Conservation (phyloP, 23 tunicate species). For the Halocynthia roretzi region DNA sequence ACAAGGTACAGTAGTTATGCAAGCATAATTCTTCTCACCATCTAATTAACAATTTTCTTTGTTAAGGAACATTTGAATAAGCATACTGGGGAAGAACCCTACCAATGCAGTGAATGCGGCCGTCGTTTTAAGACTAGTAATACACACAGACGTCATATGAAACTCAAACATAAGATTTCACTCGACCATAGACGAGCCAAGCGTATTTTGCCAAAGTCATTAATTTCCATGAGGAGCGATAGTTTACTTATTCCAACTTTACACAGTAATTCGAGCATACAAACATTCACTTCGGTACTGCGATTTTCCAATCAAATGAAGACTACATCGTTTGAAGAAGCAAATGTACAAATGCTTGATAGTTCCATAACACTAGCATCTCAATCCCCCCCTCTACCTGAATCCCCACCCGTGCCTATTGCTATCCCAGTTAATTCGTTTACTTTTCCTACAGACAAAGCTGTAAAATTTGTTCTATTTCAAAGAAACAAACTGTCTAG, state of each 20-base stretch:
- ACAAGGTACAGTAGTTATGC: constrained; percentile 32
- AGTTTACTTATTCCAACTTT: too few relatives aligned
- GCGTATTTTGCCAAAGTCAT: background rate
- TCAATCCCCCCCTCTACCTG: background rate
- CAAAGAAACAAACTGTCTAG: background rate
- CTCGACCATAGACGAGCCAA: background rate
- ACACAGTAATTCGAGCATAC: too few relatives aligned
- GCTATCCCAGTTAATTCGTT: background rate
- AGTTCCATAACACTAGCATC: background rate
- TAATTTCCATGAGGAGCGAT: background rate
- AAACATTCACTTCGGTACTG: too few relatives aligned
- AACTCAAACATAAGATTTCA: constrained; percentile 28
- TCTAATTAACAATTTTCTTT: background rate
- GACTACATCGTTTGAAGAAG: background rate
- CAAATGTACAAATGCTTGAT: background rate
- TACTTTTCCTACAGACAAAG: background rate
- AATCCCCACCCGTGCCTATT: background rate
- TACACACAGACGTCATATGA: constrained; percentile 56
- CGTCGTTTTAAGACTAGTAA: constrained; percentile 60
- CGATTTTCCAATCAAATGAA: too few relatives aligned
- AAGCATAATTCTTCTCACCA: background rate
- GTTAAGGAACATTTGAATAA: constrained; percentile 64
- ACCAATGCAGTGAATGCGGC: constrained; percentile 41
- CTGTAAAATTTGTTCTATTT: constrained; percentile 4
- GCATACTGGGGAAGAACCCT: constrained; percentile 67